Conservation (phyloP, 2,797 vertebrate genomes). For the Hippopotamyrus pictus region DNA sequence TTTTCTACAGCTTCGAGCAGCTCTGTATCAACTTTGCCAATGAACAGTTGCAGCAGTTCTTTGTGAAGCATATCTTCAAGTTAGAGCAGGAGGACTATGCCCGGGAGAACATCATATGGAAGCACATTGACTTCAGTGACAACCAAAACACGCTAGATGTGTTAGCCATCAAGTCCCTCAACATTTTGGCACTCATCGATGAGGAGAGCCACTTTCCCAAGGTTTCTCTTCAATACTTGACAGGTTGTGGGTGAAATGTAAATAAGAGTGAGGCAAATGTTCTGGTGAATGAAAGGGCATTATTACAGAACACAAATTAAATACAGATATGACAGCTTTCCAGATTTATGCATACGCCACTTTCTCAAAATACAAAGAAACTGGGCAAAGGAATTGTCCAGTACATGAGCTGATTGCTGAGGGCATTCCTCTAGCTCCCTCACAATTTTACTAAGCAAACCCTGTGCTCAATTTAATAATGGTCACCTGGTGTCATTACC, state of each 20-base stretch:
- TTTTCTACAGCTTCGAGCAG: slow-evolving; percentile 81
- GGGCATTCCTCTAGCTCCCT: not conserved
- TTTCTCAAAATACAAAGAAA: not conserved
- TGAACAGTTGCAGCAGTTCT: slow-evolving; percentile 94
- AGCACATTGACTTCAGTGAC: slow-evolving; percentile 71
- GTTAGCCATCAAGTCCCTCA: slow-evolving; percentile 71
- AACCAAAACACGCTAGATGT: slow-evolving; percentile 78
- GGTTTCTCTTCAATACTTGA: slow-evolving; percentile 46
- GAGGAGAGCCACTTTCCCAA: slow-evolving; percentile 88
- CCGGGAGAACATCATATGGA: slow-evolving; percentile 74
- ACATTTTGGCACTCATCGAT: slow-evolving; percentile 80
- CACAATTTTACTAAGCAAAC: not conserved
- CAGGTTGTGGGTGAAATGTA: not conserved
- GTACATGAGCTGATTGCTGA: not conserved
- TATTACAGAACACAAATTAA: not conserved
- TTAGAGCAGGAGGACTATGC: slow-evolving; percentile 84
- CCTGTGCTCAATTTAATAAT: not conserved
- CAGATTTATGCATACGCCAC: not conserved
- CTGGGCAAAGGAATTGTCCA: not conserved
- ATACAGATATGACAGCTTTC: not conserved
- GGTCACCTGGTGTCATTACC: not conserved
- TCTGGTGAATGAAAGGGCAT: not conserved
- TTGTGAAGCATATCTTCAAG: slow-evolving; percentile 81
- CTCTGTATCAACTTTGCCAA: slow-evolving; percentile 95
- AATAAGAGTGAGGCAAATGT: not conserved